phyloP scores from a whole-genome alignment of 2,888 invertebrate genomes.

The Homarus gammarus region DNA sequence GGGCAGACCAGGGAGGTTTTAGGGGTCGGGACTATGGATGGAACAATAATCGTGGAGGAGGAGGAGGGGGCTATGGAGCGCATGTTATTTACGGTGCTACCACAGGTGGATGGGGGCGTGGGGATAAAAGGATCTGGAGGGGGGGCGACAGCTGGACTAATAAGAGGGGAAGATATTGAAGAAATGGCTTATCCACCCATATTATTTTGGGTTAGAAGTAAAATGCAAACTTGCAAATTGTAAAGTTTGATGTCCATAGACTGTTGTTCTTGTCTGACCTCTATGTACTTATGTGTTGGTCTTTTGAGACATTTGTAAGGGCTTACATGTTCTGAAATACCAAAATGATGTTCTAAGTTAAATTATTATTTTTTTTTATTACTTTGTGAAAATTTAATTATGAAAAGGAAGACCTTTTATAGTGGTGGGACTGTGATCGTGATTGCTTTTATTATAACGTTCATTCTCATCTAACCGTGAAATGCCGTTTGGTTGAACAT shows the following conservation, averaged over 20 bases:
- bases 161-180: slow-evolving; percentile 48
- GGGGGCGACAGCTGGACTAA: slow-evolving; percentile 49
- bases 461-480: not conserved
- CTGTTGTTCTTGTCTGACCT: slow-evolving; percentile 50
- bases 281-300: slow-evolving; percentile 58
- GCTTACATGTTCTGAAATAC: slow-evolving; percentile 31
- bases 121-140: slow-evolving; percentile 55
- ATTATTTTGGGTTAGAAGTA: slow-evolving; percentile 1
- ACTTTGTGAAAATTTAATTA: not conserved
- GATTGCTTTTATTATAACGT: not conserved
- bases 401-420: not conserved
- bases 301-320: slow-evolving; percentile 41
- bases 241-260: slow-evolving; percentile 45
- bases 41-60: slow-evolving; percentile 10
- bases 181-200: not conserved
- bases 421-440: not conserved
- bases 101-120: slow-evolving; percentile 42
- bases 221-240: slow-evolving; percentile 13
- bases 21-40: slow-evolving; percentile 31
- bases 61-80: slow-evolving; percentile 39
- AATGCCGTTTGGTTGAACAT: not conserved
- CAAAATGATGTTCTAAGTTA: slow-evolving; percentile 20
- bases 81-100: slow-evolving; percentile 28
- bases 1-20: slow-evolving; percentile 53
- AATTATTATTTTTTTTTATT: slow-evolving; percentile 21